Base-by-base conservation (phyloP, 2,888 invertebrate genomes). In the Hoplodrina blanda region DNA sequence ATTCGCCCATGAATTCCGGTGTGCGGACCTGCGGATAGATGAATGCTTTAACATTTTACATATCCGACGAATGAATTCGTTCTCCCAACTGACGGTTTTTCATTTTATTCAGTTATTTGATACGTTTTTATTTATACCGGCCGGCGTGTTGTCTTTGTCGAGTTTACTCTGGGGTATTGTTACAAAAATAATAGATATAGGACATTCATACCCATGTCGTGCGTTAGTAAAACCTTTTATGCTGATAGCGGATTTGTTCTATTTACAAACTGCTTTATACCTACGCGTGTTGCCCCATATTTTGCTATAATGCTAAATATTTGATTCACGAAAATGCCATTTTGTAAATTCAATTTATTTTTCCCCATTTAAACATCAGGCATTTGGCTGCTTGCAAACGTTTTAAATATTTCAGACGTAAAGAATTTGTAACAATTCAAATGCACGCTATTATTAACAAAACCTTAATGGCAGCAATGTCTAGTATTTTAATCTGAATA, bases 1-100 rank as follows among this genome's bases (percentile, higher is more conserved):
- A 92, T 92, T 92, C 91, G 89, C 85, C 91, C 92, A 92, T 94
- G 95, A 94, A 94, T 94, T 94, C 93, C 93, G 91, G 91, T 91
- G 91, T 88, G 87, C 89, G 88, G 89, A 91, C 88, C 89, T 88
- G 91, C 87, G 90, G 91, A 91, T 92, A 94, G 94, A 95, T 95
- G 95, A 95, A 95, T 94, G 93, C 91, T 94, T 95, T 93, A 93
- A 94, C 92, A 94, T 95, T 95, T 95, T 94, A 94, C 94, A 95
- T 93, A 94, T 93, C 92, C 93, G 90, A 91, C 93, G 91, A 94
- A 94, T 93, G 94, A 92, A 94, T 94, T 93, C 90, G 90, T 90
- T 91, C 87, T 89, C 89, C 87, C 89, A 86, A 85, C 90, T 89
- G 90, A 89, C 91, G 87, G 87, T 87, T 93, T 93, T 93, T 90